Evolutionary conservation across 64 coral and sea anemone genomes (phyloP), one percentile per base, ranked within the genome.

Genomic region (Montipora efflorescens): DNA sequence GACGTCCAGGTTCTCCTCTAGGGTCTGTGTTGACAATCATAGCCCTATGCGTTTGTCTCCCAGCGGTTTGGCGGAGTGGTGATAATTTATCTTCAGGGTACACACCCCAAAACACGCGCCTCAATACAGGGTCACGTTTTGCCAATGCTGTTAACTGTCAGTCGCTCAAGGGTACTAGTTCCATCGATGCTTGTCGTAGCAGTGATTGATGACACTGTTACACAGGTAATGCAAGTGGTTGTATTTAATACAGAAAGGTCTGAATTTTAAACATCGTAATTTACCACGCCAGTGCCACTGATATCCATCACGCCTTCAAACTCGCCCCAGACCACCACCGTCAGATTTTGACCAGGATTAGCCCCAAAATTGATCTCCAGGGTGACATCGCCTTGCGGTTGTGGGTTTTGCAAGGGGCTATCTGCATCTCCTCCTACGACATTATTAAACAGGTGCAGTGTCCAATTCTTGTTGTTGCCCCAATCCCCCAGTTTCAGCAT

Each of bases 361-460:
- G 8, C 14, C 6, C 67, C 57, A 64, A 89, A 74, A 6, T 18
- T 14, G 13, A 89, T 14, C 4, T 45, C 3, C 11, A 58, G 7
- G 2, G 1, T 8, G 0, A 85, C 53, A 2, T 58, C 51, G 1
- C 51, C 50, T 19, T 1, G n/a, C 55, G 36, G 19, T 16, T 52
- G n/a, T 18, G 79, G 79, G 52, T 95, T 90, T 46, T 85, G 4
- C 71, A 77, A 61, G 5, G 43, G 2, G 8, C 74, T 8, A 16
- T 91, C 93, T 23, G 80, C 88, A 16, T 53, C 52, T 45, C 88
- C 74, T 21, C 69, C 90, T 68, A 70, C 66, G 0, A 83, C 87
- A 11, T 90, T 95, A 88, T 90, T 44, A 21, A 90, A 95, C 59
- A 95, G 72, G 81, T 80, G 90, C 15, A 95, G 80, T 7, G 88